Evolutionary conservation across 2,888 invertebrate genomes (phyloP).

Genomic region (Epistrophe eligans): DNA sequence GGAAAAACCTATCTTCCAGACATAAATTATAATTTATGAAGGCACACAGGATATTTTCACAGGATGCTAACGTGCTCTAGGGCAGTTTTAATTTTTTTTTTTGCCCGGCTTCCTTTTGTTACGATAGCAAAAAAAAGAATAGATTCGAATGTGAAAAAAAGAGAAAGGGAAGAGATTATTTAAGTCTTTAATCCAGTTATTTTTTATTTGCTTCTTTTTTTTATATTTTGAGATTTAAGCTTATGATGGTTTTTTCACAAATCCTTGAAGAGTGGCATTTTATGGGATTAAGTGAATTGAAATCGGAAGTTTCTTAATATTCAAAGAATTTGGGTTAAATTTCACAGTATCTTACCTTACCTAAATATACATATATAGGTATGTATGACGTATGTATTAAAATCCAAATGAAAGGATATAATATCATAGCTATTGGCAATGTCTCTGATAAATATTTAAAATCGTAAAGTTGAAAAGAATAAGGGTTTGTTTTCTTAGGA

Average conservation of each 20-base stretch:
- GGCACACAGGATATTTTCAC: conserved; percentile 64
- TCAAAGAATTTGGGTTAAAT: conserved; percentile 4
- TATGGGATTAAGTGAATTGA: conserved; percentile 60
- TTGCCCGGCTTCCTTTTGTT: conserved; percentile 25
- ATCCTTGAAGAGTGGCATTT: conserved; percentile 66
- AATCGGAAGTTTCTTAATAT: conserved; percentile 55
- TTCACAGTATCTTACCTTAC: conserved; percentile 20
- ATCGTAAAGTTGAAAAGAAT: not conserved
- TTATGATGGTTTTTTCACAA: conserved; percentile 52
- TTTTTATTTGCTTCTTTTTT: conserved; percentile 13
- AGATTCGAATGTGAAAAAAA: not conserved
- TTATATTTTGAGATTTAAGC: conserved; percentile 47
- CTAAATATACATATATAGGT: not conserved
- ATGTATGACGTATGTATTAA: no score
- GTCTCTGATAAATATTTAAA: conserved; percentile 15
- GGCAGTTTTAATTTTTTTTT: conserved; percentile 52
- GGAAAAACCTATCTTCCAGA: conserved; percentile 63
- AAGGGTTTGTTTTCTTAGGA: not conserved
- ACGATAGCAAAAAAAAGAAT: conserved; percentile 28
- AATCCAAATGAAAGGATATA: conserved; percentile 36
- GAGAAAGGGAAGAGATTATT: conserved; percentile 17
- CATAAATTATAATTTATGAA: conserved; percentile 75
- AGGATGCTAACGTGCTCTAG: conserved; percentile 67
- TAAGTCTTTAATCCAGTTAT: conserved; percentile 59
- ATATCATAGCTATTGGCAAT: conserved; percentile 12